Conservation (phyloP, 2,888 invertebrate species). For the Zele albiditarsus region DNA sequence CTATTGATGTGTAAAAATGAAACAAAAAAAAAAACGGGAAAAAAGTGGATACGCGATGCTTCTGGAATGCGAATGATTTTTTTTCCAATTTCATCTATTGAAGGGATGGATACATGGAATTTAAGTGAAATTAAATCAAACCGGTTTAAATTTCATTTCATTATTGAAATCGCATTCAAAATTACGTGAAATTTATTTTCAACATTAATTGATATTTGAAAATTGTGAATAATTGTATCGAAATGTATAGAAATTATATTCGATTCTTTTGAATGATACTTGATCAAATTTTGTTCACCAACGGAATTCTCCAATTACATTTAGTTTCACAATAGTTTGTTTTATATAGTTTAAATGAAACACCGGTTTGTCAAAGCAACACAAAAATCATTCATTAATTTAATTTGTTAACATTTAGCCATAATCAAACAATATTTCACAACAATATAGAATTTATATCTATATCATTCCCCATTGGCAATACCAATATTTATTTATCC, state of each 20-base stretch:
- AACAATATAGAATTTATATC: background rate
- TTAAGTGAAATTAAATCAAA: constrained; percentile 48
- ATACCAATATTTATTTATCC: background rate
- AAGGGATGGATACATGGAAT: constrained; percentile 42
- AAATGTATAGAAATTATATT: background rate
- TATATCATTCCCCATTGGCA: background rate
- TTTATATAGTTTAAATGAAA: too few relatives aligned
- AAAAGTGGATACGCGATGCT: constrained; percentile 20
- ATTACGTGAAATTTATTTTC: constrained; percentile 27
- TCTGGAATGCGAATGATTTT: constrained; percentile 36
- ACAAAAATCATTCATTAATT: too few relatives aligned
- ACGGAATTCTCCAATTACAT: too few relatives aligned
- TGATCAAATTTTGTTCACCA: too few relatives aligned
- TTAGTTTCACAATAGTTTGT: too few relatives aligned
- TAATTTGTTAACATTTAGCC: too few relatives aligned
- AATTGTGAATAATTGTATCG: constrained; percentile 19
- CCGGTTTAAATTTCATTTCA: constrained; percentile 46
- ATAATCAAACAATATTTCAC: background rate
- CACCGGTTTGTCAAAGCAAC: too few relatives aligned
- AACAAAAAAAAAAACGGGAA: constrained; percentile 13
- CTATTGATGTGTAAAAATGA: constrained; percentile 26
- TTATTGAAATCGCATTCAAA: too few relatives aligned
- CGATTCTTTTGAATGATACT: too few relatives aligned
- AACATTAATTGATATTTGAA: constrained; percentile 22
- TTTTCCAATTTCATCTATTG: background rate